phyloP scores from a whole-genome alignment of 2,888 invertebrate species.

The Lasioglossum pauxillum region DNA sequence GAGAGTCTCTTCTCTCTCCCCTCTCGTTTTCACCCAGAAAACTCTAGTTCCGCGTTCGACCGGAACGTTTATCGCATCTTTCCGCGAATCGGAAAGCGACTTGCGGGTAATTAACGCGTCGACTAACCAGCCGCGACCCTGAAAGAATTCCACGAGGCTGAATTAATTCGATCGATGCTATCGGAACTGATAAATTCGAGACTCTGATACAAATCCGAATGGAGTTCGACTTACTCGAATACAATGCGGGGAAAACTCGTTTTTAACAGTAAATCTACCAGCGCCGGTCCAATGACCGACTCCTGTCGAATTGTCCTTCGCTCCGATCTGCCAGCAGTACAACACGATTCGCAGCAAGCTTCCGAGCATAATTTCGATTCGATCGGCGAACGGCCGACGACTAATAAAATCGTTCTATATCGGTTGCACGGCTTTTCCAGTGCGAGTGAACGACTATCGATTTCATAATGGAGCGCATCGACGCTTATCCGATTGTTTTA shows the following conservation, averaged over 20 bases:
- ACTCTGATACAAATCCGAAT: too few species aligned
- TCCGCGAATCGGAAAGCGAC: neutral
- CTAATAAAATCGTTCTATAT: neutral
- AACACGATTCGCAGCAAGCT: neutral
- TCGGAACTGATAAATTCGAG: neutral
- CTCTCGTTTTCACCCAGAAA: neutral
- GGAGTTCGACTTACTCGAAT: too few species aligned
- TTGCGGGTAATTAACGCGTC: neutral
- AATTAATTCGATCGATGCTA: neutral
- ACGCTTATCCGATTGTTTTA: constrained; percentile 11
- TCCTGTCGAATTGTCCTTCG: neutral
- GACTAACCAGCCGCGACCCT: neutral
- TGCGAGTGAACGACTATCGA: neutral
- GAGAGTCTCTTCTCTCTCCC: neutral
- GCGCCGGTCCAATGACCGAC: neutral
- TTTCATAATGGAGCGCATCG: neutral
- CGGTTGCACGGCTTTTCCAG: neutral
- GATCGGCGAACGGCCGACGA: neutral
- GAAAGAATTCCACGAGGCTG: neutral
- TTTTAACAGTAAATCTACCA: neutral
- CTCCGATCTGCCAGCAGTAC: neutral
- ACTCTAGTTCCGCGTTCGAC: constrained; percentile 26
- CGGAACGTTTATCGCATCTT: neutral
- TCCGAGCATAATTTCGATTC: neutral
- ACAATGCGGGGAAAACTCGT: neutral